Percentiles rank a stretch among this genome's conserved stretches.
phyloP scores from a whole-genome alignment of 2,888 invertebrate genomes.

The Chaetogeoica ovagalla region DNA sequence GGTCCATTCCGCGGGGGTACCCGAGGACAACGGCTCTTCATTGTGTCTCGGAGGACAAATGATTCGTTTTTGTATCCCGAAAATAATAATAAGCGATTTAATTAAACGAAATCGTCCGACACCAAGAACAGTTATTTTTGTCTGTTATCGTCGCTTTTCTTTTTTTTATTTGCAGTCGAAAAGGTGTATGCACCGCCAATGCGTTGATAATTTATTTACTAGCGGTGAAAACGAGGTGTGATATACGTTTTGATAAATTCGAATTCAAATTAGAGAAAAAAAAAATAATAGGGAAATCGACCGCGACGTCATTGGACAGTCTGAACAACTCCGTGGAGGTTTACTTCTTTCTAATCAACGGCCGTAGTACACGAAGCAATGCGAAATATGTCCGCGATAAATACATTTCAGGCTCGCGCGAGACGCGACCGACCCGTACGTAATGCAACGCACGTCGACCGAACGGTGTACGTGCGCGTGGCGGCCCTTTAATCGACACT shows the following conservation, averaged over 20 bases:
- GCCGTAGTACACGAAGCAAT: too few relatives aligned
- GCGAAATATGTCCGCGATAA: neutral
- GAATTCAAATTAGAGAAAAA: too few relatives aligned
- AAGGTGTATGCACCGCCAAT: neutral
- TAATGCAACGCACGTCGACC: neutral
- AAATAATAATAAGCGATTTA: conserved; percentile 31
- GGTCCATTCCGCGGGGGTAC: neutral
- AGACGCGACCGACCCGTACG: neutral
- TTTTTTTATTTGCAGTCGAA: too few relatives aligned
- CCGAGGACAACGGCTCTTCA: conserved; percentile 15
- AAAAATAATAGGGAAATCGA: too few relatives aligned
- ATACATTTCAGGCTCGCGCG: neutral
- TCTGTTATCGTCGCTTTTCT: neutral
- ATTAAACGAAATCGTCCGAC: conserved; percentile 11
- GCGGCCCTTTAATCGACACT: conserved; percentile 46
- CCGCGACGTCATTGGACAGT: too few relatives aligned
- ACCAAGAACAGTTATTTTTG: conserved; percentile 9
- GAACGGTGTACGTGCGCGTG: conserved; percentile 6
- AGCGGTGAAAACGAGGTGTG: too few relatives aligned
- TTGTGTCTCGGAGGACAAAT: conserved; percentile 4
- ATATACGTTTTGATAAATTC: too few relatives aligned
- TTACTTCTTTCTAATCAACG: too few relatives aligned
- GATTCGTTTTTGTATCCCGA: conserved; percentile 28
- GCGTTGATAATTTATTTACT: neutral
- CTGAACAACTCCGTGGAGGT: too few relatives aligned